Evolutionary conservation across 1,140 invertebrate species (phyloP).

Genomic region (Mylabris phalerata): DNA sequence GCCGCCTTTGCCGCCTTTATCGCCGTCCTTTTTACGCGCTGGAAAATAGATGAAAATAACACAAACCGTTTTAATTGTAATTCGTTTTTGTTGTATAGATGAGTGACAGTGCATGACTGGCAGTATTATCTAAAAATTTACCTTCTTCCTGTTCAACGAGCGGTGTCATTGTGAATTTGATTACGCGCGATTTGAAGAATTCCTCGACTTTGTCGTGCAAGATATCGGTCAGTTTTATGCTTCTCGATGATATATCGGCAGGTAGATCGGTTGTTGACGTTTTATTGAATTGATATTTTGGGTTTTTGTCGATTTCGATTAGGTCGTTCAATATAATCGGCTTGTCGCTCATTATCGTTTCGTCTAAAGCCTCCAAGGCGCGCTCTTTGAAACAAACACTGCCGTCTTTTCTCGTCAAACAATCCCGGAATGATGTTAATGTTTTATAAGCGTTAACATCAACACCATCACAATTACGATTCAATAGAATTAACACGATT

Average conservation of each 20-base stretch:
- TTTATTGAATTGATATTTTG: slow-evolving; percentile 28
- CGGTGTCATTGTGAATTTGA: slow-evolving; percentile 35
- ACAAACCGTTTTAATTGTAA: background rate
- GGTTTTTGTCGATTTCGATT: slow-evolving; percentile 49
- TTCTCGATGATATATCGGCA: slow-evolving; percentile 26
- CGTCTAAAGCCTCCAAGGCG: slow-evolving; percentile 48
- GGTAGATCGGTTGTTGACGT: slow-evolving; percentile 18
- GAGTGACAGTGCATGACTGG: background rate
- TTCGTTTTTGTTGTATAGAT: too few relatives aligned
- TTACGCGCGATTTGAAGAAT: slow-evolving; percentile 35
- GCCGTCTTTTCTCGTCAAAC: slow-evolving; percentile 36
- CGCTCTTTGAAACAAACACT: slow-evolving; percentile 50
- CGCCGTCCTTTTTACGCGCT: slow-evolving; percentile 28
- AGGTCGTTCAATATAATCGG: slow-evolving; percentile 51
- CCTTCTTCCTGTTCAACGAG: slow-evolving; percentile 30
- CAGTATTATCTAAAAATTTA: slow-evolving; percentile 8
- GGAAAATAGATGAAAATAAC: slow-evolving; percentile 7
- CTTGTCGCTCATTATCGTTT: slow-evolving; percentile 48
- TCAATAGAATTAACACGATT: too few relatives aligned
- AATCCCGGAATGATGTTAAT: slow-evolving; percentile 32
- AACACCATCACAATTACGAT: too few relatives aligned
- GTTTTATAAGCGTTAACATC: too few relatives aligned
- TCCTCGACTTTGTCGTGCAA: slow-evolving; percentile 36
- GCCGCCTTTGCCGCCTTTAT: slow-evolving; percentile 45
- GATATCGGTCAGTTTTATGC: slow-evolving; percentile 32